phyloP scores from a whole-genome alignment of 2,113 vertebrate species.

The Dinomys branickii region DNA sequence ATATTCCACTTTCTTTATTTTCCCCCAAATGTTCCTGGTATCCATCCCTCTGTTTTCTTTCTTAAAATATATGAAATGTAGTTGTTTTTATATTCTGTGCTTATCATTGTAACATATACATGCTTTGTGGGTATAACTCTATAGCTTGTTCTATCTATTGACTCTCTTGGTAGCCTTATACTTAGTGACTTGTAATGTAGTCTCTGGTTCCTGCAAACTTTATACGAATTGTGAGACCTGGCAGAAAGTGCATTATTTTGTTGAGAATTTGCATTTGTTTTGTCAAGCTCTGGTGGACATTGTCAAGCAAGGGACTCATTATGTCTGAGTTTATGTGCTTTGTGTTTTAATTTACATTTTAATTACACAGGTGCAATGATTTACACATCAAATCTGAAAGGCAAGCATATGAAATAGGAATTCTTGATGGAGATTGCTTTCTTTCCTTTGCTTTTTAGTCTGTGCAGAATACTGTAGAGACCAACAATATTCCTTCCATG shows the following conservation, averaged over 20 bases:
- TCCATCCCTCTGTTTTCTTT: background rate
- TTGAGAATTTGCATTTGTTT: background rate
- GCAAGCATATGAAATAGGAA: background rate
- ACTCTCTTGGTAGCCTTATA: background rate
- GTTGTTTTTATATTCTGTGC: background rate
- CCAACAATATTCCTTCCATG: background rate
- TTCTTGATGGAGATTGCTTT: background rate
- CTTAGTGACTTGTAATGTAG: background rate
- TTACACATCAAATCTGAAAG: background rate
- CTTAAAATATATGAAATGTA: background rate
- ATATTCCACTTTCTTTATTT: background rate
- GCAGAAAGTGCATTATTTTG: background rate
- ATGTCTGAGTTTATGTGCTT: background rate
- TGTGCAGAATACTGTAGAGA: background rate
- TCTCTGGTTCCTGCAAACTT: background rate
- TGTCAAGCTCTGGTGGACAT: background rate
- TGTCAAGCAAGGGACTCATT: background rate
- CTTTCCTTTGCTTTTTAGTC: slow-evolving; percentile 32
- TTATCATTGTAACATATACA: background rate
- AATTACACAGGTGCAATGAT: background rate
- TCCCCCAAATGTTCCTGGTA: background rate
- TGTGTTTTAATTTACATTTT: slow-evolving; percentile 35
- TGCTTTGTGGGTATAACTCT: background rate
- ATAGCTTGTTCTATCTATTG: background rate
- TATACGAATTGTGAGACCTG: background rate